These are phyloP conservation scores for Zaprionus africanus DNA, from an alignment of 1,140 invertebrate species.

Conservation along the genomic window DNA sequence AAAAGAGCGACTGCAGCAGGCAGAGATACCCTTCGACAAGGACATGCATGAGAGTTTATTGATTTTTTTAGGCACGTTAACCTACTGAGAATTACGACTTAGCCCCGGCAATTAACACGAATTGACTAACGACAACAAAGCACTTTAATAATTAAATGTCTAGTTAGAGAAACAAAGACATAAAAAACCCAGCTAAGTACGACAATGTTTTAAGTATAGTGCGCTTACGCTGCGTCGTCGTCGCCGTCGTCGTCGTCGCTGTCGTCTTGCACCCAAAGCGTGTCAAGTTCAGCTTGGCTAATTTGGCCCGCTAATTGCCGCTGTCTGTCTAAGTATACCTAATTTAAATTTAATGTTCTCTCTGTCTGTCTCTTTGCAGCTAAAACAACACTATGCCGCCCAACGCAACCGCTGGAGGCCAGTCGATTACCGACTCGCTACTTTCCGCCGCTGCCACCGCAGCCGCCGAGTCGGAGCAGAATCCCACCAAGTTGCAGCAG, in stretches of 20 bases:
- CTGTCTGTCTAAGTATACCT: slow-evolving; percentile 21
- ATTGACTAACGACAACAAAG: neutral
- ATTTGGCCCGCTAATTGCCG: slow-evolving; percentile 61
- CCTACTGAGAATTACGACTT: neutral
- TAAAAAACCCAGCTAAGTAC: neutral
- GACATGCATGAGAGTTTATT: slow-evolving; percentile 50
- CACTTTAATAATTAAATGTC: slow-evolving; percentile 12
- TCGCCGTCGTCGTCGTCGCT: neutral
- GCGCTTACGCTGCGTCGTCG: neutral
- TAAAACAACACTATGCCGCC: slow-evolving; percentile 77
- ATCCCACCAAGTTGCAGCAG: slow-evolving; percentile 65
- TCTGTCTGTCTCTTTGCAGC: slow-evolving; percentile 28
- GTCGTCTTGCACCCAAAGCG: slow-evolving; percentile 41
- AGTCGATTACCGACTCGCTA: slow-evolving; percentile 76
- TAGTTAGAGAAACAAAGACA: slow-evolving; percentile 1
- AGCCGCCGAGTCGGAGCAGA: slow-evolving; percentile 62
- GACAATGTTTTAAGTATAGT: neutral
- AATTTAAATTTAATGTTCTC: slow-evolving; percentile 21
- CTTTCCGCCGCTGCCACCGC: slow-evolving; percentile 51
- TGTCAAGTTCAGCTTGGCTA: slow-evolving; percentile 70
- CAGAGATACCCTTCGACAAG: slow-evolving; percentile 57
- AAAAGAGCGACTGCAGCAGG: slow-evolving; percentile 9
- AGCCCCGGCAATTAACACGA: slow-evolving; percentile 4
- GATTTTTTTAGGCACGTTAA: slow-evolving; percentile 45
- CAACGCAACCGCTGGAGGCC: slow-evolving; percentile 76